Percentiles rank a stretch among this genome's conserved stretches.
Evolutionary conservation across 2,113 vertebrate species (phyloP).

Genomic region (Pelecanoides urinatrix): DNA sequence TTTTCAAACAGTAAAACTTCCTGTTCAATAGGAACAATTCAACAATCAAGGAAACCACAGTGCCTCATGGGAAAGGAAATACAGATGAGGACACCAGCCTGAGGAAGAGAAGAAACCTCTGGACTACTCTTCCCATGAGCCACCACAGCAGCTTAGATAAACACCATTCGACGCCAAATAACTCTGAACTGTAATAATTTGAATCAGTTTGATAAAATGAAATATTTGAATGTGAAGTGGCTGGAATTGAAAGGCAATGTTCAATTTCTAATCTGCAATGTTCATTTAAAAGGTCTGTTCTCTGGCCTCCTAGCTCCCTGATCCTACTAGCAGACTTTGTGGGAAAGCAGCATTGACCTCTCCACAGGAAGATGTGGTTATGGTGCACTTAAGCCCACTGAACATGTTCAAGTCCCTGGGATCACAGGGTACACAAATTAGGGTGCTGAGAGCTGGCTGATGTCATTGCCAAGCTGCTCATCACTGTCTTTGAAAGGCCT

Average conservation of each 20-base stretch:
- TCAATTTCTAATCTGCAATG: not conserved
- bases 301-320: not conserved
- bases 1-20: not conserved
- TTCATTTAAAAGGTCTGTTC: not conserved
- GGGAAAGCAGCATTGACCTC: not conserved
- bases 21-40: not conserved
- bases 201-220: not conserved
- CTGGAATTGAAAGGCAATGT: not conserved
- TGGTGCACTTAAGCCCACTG: not conserved
- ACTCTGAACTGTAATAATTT: not conserved
- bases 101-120: not conserved
- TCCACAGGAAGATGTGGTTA: not conserved
- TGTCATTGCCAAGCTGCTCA: not conserved
- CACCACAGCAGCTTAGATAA: not conserved
- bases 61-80: not conserved
- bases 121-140: not conserved
- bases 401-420: accelerated
- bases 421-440: not conserved
- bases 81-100: not conserved
- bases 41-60: not conserved
- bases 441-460: not conserved
- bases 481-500: not conserved
- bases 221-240: not conserved
- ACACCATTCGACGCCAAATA: not conserved
- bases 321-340: not conserved